Conservation (phyloP, 2,113 vertebrate genomes). For the Fulica atra region DNA sequence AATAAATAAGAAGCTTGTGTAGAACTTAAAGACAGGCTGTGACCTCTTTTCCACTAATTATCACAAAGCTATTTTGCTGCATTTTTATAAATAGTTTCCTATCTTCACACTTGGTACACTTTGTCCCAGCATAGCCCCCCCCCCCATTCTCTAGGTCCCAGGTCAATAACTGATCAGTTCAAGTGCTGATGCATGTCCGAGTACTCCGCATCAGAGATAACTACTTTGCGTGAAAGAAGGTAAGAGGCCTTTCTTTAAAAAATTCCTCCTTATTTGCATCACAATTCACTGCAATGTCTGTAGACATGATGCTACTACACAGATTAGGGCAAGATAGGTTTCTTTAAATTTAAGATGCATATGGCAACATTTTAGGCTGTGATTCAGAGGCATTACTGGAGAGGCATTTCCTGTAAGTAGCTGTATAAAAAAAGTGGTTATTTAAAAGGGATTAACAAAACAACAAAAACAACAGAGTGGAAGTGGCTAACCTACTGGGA, state of each 20-base stretch:
- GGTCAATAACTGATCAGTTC: not conserved
- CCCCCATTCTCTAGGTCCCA: not conserved
- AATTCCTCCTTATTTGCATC: not conserved
- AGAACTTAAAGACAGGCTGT: conserved; percentile 1
- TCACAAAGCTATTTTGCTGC: conserved; percentile 4
- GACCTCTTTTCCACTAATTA: conserved; percentile 42
- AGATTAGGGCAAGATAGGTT: not conserved
- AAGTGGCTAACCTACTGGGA: not conserved
- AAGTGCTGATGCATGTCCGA: not conserved
- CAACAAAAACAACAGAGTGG: not conserved
- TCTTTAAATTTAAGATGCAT: not conserved
- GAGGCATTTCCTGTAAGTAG: not conserved
- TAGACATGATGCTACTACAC: not conserved
- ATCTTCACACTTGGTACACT: not conserved
- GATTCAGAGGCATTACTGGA: not conserved
- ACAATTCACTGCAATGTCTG: not conserved
- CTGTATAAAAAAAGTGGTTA: not conserved
- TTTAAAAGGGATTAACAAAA: conserved; percentile 22
- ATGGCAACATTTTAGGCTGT: not conserved
- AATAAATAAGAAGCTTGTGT: conserved; percentile 8
- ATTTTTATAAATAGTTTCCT: conserved; percentile 20
- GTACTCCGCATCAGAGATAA: not conserved
- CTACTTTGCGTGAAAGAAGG: not conserved
- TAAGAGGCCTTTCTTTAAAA: not conserved
- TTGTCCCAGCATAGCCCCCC: not conserved